Evolutionary conservation across 2,888 invertebrate species (phyloP).

Genomic region (Sinohyriopsis cumingii): DNA sequence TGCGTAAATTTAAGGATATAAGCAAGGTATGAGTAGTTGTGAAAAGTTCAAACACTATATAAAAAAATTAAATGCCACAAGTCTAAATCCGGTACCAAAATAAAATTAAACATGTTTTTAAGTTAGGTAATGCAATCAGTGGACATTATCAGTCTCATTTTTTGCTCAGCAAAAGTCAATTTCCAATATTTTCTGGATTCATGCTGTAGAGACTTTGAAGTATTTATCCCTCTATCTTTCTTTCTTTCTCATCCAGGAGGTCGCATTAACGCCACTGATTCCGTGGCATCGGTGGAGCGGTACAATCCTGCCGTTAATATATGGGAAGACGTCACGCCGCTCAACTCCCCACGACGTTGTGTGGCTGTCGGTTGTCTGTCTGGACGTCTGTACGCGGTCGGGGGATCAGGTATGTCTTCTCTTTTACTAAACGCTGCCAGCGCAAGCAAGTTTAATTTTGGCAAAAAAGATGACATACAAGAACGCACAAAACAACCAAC

Average conservation of each 20-base stretch:
- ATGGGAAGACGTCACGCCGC: conserved; percentile 51
- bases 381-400: conserved; percentile 54
- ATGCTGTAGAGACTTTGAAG: too few relatives aligned
- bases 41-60: too few relatives aligned
- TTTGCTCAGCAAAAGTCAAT: background rate
- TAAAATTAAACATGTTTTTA: too few relatives aligned
- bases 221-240: too few relatives aligned
- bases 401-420: conserved; percentile 50
- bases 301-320: conserved; percentile 52
- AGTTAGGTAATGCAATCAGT: too few relatives aligned
- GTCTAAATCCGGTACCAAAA: too few relatives aligned
- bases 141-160: too few relatives aligned
- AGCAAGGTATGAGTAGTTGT: too few relatives aligned
- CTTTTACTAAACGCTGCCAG: background rate
- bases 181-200: background rate
- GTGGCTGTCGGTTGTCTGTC: conserved; percentile 45
- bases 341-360: conserved; percentile 48
- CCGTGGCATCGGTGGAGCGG: conserved; percentile 51
- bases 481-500: background rate
- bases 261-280: conserved; percentile 40
- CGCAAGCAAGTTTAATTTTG: background rate
- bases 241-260: conserved; percentile 42
- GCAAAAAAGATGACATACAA: background rate
- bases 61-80: too few relatives aligned
- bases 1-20: too few relatives aligned